Base-by-base conservation (phyloP, 2,797 vertebrate species). In the Melanotaenia trifasciata region DNA sequence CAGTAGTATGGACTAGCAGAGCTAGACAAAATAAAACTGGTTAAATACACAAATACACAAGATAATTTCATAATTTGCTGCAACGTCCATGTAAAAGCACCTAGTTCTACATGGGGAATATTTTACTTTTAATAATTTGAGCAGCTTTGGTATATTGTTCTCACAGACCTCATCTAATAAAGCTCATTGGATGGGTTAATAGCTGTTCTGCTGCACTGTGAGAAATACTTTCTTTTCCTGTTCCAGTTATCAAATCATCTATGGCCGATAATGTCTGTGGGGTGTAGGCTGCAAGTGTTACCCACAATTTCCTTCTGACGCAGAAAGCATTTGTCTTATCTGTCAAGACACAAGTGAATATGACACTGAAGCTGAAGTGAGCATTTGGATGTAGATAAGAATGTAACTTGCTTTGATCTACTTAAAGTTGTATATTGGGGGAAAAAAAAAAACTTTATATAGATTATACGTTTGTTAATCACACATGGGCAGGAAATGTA, bases 291-390 rank as follows among this genome's bases (percentile, higher is more conserved):
- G 80, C 74, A 87, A 78, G 63, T 3, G 57, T 79, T 80, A 69
- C 20, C 72, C 74, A 79, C 84, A 74, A 60, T 79, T 84, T 89
- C 78, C 84, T 74, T 81, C 67, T 65, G 74, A 47, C 77, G 64
- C 77, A 81, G 20, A 64, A 61, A 64, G 13, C 16, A 0, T 76
- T 82, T 54, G 59, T 86, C 69, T 89, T 64, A 79, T 84, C 64
- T 63, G 69, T 70, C 66, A 66, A 72, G 54, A 84, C 57, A 22
- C 50, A 85, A 83, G 73, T 74, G 5, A 80, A 73, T 58, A 60
- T 62, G 12, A 73, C 40, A 43, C 14, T 43, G 40, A 43, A 22
- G 26, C 32, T 50, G 36, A 22, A 53, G 35, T 28, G 28, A 63
- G 24, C 33, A 30, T 72, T 50, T 62, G 58, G 76, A 75, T 59